These are phyloP conservation scores for Oceanodroma tethys DNA, from an alignment of 2,113 vertebrate genomes.

Conservation along the genomic window DNA sequence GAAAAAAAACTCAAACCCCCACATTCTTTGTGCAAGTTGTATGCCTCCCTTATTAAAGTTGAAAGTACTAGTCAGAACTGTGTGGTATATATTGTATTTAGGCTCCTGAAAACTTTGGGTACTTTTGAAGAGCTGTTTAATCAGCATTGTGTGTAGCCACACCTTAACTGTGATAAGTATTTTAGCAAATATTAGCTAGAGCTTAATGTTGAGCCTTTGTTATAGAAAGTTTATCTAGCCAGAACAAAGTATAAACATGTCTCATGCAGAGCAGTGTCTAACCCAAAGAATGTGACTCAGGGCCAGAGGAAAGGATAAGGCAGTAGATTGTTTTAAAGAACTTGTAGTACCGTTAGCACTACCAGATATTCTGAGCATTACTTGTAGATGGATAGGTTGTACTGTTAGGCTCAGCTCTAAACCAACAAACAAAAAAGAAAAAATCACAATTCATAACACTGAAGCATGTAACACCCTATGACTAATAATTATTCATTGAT, in stretches of 20 bases:
- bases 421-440: not conserved
- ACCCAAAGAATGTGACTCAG: not conserved
- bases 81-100: not conserved
- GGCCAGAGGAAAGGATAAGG: not conserved
- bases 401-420: not conserved
- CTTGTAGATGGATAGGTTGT: not conserved
- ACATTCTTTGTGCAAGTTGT: not conserved
- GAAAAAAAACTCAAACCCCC: not conserved
- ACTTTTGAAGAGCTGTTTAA: not conserved
- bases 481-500: not conserved
- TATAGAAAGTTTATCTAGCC: not conserved
- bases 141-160: not conserved
- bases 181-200: constrained; percentile 8
- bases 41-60: not conserved
- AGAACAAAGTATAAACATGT: not conserved
- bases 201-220: not conserved
- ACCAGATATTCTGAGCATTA: not conserved
- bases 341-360: not conserved
- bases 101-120: not conserved
- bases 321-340: not conserved
- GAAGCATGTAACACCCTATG: not conserved
- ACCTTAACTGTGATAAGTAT: not conserved
- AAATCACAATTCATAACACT: not conserved
- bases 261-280: not conserved
- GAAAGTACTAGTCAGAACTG: not conserved